Evolutionary conservation across 2,888 invertebrate species (phyloP), one percentile per base, ranked within the genome.

Genomic region (Balanococcus diminutus): DNA sequence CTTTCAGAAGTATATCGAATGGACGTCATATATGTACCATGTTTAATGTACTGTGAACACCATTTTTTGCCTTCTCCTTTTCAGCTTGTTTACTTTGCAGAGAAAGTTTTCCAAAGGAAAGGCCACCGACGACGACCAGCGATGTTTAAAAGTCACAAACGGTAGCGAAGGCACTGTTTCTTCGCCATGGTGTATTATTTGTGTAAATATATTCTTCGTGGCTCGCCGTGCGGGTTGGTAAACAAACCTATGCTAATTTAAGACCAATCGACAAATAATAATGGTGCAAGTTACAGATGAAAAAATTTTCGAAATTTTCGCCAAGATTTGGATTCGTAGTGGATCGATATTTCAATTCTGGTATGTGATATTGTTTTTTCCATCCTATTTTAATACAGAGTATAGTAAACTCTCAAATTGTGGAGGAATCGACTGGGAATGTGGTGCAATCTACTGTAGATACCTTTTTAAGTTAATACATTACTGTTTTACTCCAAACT

Each of bases 11-110:
- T 14, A 67, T 67, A 67, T 67, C 67, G 67, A 67, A 67, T 28
- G 67, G 28, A 67, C 28, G 16, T 67, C 28, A 67, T 25, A 9
- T 14, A 31, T 2, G 56, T 56, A 56, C 19, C 9, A 28, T 2
- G 67, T 28, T 67, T 67, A 67, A 67, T 67, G 67, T 67, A 67
- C 67, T 19, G 67, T 67, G 67, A 67, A 28, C 67, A 9, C 11
- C 28, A 28, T 67, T 67, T 67, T 28, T 67, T 67, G 16, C n/a
- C n/a, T 67, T 67, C n/a, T 16, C 2, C 67, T 67, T 28, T 67
- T 67, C 67, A 56, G 56, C 2, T 28, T 67, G 67, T 67, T 67
- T 67, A 67, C 28, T 67, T 67, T 67, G 67, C n/a, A n/a, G 67
- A 28, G 67, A 25, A 28, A 28, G 67, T 28, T 67, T 67, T 28